A percentile compares a stretch with the other conserved stretches of the same genome.
Conservation (phyloP, 2,888 invertebrate genomes). For the Apoderus coryli region DNA sequence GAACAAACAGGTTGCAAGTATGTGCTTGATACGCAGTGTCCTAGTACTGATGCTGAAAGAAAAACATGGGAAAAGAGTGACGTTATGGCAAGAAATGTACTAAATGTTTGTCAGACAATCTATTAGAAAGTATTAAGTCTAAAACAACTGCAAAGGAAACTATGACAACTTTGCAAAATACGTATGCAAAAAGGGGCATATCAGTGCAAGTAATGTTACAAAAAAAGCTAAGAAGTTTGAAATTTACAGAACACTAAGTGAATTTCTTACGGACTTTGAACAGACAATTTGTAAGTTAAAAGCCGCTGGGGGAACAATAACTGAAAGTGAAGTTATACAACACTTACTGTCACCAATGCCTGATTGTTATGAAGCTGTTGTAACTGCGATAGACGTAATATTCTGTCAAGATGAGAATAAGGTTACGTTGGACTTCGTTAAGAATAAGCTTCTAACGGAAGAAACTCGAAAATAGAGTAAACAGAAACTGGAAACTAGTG, state of each 20-base stretch:
- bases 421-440: constrained; percentile 9
- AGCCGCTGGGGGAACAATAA: constrained; percentile 9
- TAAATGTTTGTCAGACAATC: no score
- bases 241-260: not conserved
- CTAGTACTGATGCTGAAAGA: no score
- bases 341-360: constrained; percentile 12
- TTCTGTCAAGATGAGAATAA: constrained; percentile 7
- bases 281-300: constrained; percentile 11
- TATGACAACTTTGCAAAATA: constrained; percentile 1
- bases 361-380: constrained; percentile 9
- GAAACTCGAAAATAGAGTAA: constrained; percentile 8
- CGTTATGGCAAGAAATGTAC: no score
- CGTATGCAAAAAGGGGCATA: constrained; percentile 1
- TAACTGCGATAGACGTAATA: constrained; percentile 11
- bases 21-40: no score
- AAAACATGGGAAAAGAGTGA: no score
- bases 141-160: no score
- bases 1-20: no score
- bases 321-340: constrained; percentile 9
- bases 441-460: constrained; percentile 9
- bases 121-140: no score
- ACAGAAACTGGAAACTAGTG: no score
- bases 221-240: constrained; percentile 4
- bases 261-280: constrained; percentile 12
- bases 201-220: constrained; percentile 1